A percentile compares a stretch with the other conserved stretches of the same genome.
These are phyloP conservation scores for Chrysopilus asiliformis DNA, from an alignment of 2,888 invertebrate species.

Conservation along the genomic window DNA sequence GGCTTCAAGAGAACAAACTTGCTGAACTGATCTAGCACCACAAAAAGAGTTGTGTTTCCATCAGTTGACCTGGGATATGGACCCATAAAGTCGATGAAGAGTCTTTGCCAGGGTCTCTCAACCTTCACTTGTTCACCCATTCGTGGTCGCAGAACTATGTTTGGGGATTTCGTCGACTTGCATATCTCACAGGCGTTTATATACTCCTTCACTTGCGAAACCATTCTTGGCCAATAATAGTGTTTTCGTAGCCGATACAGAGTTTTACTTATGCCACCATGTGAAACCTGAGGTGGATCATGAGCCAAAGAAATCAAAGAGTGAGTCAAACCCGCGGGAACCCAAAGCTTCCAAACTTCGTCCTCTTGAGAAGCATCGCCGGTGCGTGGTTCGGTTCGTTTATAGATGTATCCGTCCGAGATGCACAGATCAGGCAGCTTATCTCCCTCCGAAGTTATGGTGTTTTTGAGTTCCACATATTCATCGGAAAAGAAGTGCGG, in stretches of 20 bases:
- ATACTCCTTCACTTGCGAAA: constrained; percentile 8
- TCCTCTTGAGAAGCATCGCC: constrained; percentile 7
- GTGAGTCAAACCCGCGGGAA: constrained; percentile 7
- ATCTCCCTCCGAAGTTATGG: constrained; percentile 9
- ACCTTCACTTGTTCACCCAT: constrained; percentile 7
- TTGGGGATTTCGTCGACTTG: constrained; percentile 8
- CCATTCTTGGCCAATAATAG: constrained; percentile 11
- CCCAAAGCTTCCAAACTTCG: constrained; percentile 15
- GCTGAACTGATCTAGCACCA: too few species aligned
- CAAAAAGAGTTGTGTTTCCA: constrained; percentile 3
- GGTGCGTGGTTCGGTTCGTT: constrained; percentile 3
- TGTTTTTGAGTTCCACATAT: constrained; percentile 1
- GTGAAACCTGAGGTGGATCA: constrained; percentile 2
- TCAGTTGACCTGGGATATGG: constrained; percentile 6
- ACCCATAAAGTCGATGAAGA: too few species aligned
- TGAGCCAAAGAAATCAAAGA: constrained; percentile 5
- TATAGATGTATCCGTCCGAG: too few species aligned
- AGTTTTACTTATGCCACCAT: too few species aligned
- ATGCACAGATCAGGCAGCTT: too few species aligned
- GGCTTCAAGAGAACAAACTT: too few species aligned
- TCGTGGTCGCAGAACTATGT: constrained; percentile 6
- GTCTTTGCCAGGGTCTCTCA: constrained; percentile 10
- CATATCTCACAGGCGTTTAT: constrained; percentile 9
- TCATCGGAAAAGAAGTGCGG: constrained; percentile 5
- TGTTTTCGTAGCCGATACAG: constrained; percentile 6